Evolutionary conservation across 2,888 invertebrate genomes (phyloP).

Genomic region (Megastigmus dorsalis): DNA sequence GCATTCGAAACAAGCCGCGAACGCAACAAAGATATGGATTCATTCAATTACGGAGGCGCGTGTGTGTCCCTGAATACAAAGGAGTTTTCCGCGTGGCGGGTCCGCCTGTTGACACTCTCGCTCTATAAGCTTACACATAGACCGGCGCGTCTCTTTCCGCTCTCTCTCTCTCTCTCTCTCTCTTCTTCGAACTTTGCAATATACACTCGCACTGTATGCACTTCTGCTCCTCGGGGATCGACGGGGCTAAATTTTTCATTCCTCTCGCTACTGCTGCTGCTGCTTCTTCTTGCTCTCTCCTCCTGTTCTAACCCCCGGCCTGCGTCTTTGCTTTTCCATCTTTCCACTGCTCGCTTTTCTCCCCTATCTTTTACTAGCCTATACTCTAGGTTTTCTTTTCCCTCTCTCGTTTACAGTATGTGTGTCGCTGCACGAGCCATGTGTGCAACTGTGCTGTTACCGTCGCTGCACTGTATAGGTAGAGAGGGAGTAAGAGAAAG

Average conservation of each 20-base stretch:
- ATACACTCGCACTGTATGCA: slow-evolving; percentile 16
- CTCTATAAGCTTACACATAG: too few relatives aligned
- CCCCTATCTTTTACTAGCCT: too few relatives aligned
- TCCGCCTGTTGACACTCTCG: slow-evolving; percentile 39
- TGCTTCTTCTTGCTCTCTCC: too few relatives aligned
- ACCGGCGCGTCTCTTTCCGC: too few relatives aligned
- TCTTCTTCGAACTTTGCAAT: slow-evolving; percentile 41
- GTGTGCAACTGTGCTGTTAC: too few relatives aligned
- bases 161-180: background rate
- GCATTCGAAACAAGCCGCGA: slow-evolving; percentile 56
- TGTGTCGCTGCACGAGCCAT: too few relatives aligned
- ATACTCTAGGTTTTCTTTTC: too few relatives aligned
- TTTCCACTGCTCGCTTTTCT: background rate
- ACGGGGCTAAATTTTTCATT: slow-evolving; percentile 39
- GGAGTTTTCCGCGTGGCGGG: slow-evolving; percentile 45
- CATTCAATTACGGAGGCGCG: slow-evolving; percentile 45
- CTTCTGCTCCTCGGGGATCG: slow-evolving; percentile 27
- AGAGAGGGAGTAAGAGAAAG: too few relatives aligned
- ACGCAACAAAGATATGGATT: slow-evolving; percentile 56
- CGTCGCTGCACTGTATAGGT: too few relatives aligned
- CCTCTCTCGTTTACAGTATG: too few relatives aligned
- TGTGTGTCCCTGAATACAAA: slow-evolving; percentile 47
- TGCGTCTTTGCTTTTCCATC: background rate
- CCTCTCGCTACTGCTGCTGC: too few relatives aligned
- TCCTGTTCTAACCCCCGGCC: too few relatives aligned